Evolutionary conservation across 2,113 vertebrate species (phyloP).

Genomic region (Struthio camelus): DNA sequence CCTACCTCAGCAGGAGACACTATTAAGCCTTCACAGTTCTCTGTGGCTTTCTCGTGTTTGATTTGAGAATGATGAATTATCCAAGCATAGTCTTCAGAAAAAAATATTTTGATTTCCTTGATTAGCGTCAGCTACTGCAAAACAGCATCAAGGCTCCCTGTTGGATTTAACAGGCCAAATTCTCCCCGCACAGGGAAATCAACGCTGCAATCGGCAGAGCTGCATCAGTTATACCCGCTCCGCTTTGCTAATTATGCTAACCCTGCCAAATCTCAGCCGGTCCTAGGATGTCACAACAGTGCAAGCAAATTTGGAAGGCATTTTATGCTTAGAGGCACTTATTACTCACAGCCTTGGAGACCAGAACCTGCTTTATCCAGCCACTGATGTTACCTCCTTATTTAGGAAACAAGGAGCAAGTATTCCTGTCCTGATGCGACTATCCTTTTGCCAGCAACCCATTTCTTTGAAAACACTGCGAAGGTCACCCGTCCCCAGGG

Average conservation of each 20-base stretch:
- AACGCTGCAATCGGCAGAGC: neutral
- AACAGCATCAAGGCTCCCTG: neutral
- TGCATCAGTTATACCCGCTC: neutral
- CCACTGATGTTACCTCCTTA: neutral
- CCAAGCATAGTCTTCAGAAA: neutral
- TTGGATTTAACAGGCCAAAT: neutral
- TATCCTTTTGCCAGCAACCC: neutral
- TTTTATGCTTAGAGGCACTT: neutral
- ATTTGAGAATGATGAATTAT: neutral
- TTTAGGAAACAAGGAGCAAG: neutral
- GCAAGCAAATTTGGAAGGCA: neutral
- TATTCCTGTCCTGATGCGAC: neutral
- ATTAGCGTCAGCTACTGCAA: neutral
- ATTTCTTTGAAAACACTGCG: neutral
- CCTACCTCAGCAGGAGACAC: neutral
- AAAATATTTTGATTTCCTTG: neutral
- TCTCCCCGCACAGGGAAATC: neutral
- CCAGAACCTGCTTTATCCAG: neutral
- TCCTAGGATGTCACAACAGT: neutral
- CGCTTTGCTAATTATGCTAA: neutral
- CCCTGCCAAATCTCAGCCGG: neutral
- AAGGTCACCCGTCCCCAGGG: neutral
- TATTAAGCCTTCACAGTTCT: neutral
- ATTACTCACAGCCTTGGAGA: neutral
- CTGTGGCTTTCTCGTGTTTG: neutral